Conservation (phyloP, 2,888 invertebrate genomes). For the Lumbricus terrestris region DNA sequence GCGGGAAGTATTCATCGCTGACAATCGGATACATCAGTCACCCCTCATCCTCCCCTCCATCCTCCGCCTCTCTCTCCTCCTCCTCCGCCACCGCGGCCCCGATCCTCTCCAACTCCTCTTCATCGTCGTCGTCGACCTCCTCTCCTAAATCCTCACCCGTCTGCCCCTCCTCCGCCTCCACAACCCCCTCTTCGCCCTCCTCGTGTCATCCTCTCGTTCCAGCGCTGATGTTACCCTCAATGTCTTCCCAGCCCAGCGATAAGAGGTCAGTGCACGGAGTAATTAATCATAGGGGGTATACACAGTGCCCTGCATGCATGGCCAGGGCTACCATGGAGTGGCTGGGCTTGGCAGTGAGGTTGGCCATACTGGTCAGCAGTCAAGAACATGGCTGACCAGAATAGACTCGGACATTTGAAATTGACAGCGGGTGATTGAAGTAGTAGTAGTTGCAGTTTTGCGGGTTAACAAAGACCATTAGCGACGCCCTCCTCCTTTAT, state of each 20-base stretch:
- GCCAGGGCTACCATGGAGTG: neutral
- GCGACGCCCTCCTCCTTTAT: no score
- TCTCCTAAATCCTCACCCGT: neutral
- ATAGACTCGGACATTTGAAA: neutral
- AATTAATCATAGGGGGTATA: neutral
- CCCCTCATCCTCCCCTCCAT: neutral
- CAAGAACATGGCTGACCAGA: neutral
- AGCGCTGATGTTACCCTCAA: neutral
- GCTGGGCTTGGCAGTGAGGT: neutral
- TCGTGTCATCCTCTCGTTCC: neutral
- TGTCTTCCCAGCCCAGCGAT: neutral
- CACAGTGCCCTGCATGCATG: no score
- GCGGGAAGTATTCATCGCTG: neutral
- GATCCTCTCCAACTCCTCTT: conserved; percentile 3
- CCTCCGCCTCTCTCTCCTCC: neutral
- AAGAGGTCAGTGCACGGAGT: conserved; percentile 3
- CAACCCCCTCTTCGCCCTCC: neutral
- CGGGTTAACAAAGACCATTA: no score
- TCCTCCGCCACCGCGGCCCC: neutral
- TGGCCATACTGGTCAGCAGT: neutral
- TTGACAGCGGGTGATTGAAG: neutral
- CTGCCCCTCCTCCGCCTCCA: neutral
- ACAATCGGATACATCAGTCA: neutral
- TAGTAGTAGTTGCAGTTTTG: no score
- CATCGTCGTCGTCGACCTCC: neutral